These are phyloP conservation scores for Pogonus chalceus DNA, from an alignment of 1,140 invertebrate genomes.

Conservation along the genomic window DNA sequence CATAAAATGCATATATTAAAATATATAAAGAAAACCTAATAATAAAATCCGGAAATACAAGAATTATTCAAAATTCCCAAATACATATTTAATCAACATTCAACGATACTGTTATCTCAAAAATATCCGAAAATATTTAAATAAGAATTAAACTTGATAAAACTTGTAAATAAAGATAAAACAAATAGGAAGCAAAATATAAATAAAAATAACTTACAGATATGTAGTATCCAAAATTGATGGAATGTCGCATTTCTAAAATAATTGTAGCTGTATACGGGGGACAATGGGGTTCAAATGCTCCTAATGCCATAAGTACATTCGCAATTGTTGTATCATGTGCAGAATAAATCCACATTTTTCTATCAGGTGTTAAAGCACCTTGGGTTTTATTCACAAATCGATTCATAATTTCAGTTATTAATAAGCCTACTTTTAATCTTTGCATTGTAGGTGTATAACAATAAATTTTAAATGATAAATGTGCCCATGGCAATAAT, in stretches of 20 bases:
- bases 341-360: constrained; percentile 63
- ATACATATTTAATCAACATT: too few relatives aligned
- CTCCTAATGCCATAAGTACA: constrained; percentile 57
- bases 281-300: constrained; percentile 65
- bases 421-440: constrained; percentile 49
- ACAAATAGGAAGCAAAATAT: constrained; percentile 27
- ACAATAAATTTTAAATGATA: constrained; percentile 40
- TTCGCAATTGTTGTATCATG: constrained; percentile 77
- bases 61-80: too few relatives aligned
- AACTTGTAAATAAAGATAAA: too few relatives aligned
- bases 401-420: constrained; percentile 32
- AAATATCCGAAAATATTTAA: too few relatives aligned
- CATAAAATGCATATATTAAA: too few relatives aligned
- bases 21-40: too few relatives aligned
- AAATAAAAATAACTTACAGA: constrained; percentile 27
- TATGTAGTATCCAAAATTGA: constrained; percentile 25
- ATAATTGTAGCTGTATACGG: constrained; percentile 61
- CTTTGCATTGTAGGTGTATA: constrained; percentile 42
- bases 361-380: constrained; percentile 41
- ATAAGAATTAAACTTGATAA: too few relatives aligned
- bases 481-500: constrained; percentile 39
- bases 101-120: too few relatives aligned
- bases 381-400: constrained; percentile 1
- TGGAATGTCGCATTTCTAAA: constrained; percentile 49
- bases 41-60: too few relatives aligned